phyloP scores from a whole-genome alignment of 2,888 invertebrate species.

The Rhogogaster chlorosoma region DNA sequence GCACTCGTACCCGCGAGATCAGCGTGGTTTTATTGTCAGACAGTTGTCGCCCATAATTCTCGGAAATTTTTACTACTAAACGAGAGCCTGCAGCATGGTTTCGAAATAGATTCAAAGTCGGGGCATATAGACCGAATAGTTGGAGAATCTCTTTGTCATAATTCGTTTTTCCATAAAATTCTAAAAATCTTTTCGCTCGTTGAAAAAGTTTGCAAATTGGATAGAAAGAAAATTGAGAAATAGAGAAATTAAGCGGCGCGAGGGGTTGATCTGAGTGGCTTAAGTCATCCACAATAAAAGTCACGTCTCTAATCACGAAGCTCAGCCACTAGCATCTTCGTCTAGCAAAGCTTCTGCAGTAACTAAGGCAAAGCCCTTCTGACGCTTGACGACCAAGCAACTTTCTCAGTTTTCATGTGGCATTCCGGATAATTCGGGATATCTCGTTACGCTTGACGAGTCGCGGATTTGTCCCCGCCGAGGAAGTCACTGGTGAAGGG shows the following conservation, averaged over 20 bases:
- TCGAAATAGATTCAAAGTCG: background rate
- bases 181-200: background rate
- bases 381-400: background rate
- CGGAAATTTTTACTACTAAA: conserved; percentile 5
- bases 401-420: conserved; percentile 14
- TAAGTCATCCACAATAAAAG: conserved; percentile 30
- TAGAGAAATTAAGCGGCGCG: background rate
- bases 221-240: background rate
- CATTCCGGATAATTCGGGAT: conserved; percentile 54
- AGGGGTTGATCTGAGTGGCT: background rate
- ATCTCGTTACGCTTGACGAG: conserved; percentile 62
- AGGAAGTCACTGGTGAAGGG: conserved; percentile 30
- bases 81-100: background rate
- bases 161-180: background rate
- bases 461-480: conserved; percentile 46
- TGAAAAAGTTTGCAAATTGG: background rate
- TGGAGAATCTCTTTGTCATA: background rate
- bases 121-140: background rate
- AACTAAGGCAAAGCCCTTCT: conserved; percentile 36
- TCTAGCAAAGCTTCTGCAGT: conserved; percentile 13
- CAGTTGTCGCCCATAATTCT: conserved; percentile 38
- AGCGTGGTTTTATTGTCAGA: conserved; percentile 25
- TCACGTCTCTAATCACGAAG: conserved; percentile 23
- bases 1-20: conserved; percentile 1
- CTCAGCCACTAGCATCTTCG: background rate